Conservation (phyloP, 2,113 vertebrate genomes). For the Willisornis vidua region DNA sequence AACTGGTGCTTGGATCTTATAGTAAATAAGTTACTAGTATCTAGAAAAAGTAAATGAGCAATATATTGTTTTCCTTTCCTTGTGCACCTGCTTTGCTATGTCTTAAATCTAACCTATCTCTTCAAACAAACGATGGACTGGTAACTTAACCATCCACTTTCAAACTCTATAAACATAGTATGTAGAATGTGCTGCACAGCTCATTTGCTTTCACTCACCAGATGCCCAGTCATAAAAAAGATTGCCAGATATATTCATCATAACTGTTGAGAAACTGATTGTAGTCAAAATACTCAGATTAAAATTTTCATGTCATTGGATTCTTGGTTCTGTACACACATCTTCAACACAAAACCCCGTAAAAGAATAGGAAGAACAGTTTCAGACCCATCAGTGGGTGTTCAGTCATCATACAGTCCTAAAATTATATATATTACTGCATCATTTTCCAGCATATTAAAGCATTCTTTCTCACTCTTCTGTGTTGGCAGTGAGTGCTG, state of each 20-base stretch:
- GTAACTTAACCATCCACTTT: background rate
- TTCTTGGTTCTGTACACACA: background rate
- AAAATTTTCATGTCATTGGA: background rate
- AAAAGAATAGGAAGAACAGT: background rate
- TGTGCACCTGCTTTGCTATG: conserved; percentile 55
- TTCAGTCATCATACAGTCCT: background rate
- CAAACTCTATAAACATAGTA: background rate
- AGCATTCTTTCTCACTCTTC: too few relatives aligned
- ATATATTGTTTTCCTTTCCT: conserved; percentile 41
- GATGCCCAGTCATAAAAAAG: background rate
- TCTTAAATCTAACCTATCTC: background rate
- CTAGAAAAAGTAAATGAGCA: background rate
- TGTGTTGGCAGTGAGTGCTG: too few relatives aligned
- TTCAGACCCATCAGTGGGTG: rapidly evolving
- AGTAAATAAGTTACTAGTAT: conserved; percentile 34
- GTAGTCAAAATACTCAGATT: background rate
- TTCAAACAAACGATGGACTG: background rate
- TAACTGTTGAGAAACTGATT: background rate
- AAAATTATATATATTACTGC: background rate
- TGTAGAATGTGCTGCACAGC: conserved; percentile 10
- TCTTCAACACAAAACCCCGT: background rate
- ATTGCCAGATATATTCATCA: background rate
- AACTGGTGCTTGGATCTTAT: conserved; percentile 38
- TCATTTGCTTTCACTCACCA: conserved; percentile 38
- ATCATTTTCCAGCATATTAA: background rate